Base-by-base conservation (phyloP, 2,888 invertebrate genomes). In the Tubulanus polymorphus region DNA sequence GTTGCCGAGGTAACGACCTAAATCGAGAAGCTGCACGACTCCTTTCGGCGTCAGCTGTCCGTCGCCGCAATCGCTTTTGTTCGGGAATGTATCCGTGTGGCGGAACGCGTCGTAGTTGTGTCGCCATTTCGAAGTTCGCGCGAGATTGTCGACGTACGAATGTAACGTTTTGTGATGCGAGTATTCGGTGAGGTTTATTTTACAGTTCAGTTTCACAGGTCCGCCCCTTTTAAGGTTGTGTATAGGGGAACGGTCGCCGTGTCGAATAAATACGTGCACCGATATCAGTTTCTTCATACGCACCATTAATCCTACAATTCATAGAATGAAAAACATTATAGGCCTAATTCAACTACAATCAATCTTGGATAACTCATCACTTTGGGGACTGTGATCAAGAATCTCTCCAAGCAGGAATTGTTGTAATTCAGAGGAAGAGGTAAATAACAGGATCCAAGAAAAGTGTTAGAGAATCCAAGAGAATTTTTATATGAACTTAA, bases 221-320 rank as follows among this genome's bases (percentile, higher is more conserved):
- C 55, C 48, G 27, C 90, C 87, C 57, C 88, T 89, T 52, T 87
- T 84, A 1, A 94, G 85, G 72, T 91, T 89, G 10, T 90, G 88
- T 61, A 94, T 82, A 0, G 93, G 90, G 0, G 93, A 91, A 49
- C 94, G 82, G 75, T 93, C 93, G 0, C 94, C 94, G 74, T 94
- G 94, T 18, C 94, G 83, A 3, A 91, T 87, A 48, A 93, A 59
- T 2, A 73, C 61, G 41, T 73, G 68, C 1, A 72, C 72, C 23
- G 67, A 59, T 37, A 61, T 50, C n/a, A 76, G 61, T 32, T 59
- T 55, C n/a, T n/a, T n/a, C n/a, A n/a, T n/a, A n/a, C n/a, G n/a
- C n/a, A n/a, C n/a, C n/a, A n/a, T n/a, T n/a, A n/a, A n/a, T n/a
- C n/a, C n/a, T n/a, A n/a, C n/a, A n/a, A n/a, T n/a, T n/a, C n/a